A percentile compares a stretch with the other conserved stretches of the same genome.
These are phyloP conservation scores for Denticeps clupeoides DNA, from an alignment of 2,797 vertebrate genomes.

Conservation along the genomic window DNA sequence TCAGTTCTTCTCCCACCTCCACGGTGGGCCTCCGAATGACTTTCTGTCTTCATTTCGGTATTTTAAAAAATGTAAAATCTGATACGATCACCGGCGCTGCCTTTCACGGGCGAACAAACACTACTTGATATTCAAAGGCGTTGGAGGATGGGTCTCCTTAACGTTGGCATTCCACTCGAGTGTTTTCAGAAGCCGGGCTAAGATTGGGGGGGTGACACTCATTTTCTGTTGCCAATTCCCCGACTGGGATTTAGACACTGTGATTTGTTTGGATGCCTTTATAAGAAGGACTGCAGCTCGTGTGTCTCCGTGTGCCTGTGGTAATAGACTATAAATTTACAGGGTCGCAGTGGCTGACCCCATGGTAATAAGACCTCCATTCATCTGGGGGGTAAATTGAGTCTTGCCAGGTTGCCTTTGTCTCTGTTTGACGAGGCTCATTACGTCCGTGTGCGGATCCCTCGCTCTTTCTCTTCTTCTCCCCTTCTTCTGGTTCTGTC, in stretches of 20 bases:
- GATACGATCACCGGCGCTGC: constrained; percentile 36
- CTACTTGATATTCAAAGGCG: constrained; percentile 33
- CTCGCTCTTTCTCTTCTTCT: neutral
- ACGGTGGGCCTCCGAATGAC: constrained; percentile 25
- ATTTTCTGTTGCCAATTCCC: constrained; percentile 9
- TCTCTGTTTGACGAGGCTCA: constrained; percentile 21
- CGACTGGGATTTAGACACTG: constrained; percentile 28
- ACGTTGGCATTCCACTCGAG: constrained; percentile 22
- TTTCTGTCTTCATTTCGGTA: neutral
- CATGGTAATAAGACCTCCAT: constrained; percentile 34
- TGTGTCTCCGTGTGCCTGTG: neutral
- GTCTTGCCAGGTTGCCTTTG: constrained; percentile 22
- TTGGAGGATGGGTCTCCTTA: constrained; percentile 15
- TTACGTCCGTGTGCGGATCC: constrained; percentile 6
- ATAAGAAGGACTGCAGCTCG: neutral
- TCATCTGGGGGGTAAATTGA: constrained; percentile 27
- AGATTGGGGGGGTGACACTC: constrained; percentile 4
- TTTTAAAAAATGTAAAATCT: constrained; percentile 16
- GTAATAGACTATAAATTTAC: constrained; percentile 23
- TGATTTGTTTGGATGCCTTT: constrained; percentile 15
- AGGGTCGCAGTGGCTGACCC: constrained; percentile 33
- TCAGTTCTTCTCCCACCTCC: constrained; percentile 4
- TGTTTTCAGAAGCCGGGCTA: constrained; percentile 17
- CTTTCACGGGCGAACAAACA: constrained; percentile 29
- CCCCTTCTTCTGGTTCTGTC: neutral